Conservation (phyloP, 2,888 invertebrate genomes). For the Caenorhabditis afra region DNA sequence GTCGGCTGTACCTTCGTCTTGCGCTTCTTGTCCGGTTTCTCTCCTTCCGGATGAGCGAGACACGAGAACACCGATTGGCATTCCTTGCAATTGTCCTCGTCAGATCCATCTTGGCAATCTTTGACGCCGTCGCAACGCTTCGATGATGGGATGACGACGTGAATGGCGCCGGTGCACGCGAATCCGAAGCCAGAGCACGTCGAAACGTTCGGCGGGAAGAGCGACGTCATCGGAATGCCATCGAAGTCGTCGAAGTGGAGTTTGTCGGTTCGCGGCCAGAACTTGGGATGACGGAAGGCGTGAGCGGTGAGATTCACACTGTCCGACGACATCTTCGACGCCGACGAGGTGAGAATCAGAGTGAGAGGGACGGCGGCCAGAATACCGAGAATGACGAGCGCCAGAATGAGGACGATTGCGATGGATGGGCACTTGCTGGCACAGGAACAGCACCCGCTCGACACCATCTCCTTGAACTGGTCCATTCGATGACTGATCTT, state of each 20-base stretch:
- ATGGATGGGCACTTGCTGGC: constrained; percentile 62
- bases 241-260: constrained; percentile 38
- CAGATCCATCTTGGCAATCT: constrained; percentile 73
- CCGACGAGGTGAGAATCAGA: constrained; percentile 40
- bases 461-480: constrained; percentile 45
- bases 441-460: constrained; percentile 37
- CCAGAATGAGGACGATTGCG: constrained; percentile 60
- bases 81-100: constrained; percentile 70
- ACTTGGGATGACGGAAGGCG: constrained; percentile 39
- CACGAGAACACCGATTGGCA: constrained; percentile 77
- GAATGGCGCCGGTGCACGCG: constrained; percentile 69
- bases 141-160: constrained; percentile 61
- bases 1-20: constrained; percentile 34
- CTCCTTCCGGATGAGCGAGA: constrained; percentile 21
- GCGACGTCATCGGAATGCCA: constrained; percentile 58
- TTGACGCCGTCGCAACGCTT: constrained; percentile 72
- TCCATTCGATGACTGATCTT: constrained; percentile 57
- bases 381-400: constrained; percentile 59
- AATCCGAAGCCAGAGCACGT: constrained; percentile 75
- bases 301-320: constrained; percentile 24
- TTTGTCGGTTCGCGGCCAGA: constrained; percentile 55
- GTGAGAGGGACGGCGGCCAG: constrained; percentile 62
- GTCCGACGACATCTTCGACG: constrained; percentile 44
- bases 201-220: constrained; percentile 72
- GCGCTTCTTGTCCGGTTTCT: constrained; percentile 17